Evolutionary conservation across 2,888 invertebrate species (phyloP), one percentile per base, ranked within the genome.

Genomic region (Koerneria pararmatus): DNA sequence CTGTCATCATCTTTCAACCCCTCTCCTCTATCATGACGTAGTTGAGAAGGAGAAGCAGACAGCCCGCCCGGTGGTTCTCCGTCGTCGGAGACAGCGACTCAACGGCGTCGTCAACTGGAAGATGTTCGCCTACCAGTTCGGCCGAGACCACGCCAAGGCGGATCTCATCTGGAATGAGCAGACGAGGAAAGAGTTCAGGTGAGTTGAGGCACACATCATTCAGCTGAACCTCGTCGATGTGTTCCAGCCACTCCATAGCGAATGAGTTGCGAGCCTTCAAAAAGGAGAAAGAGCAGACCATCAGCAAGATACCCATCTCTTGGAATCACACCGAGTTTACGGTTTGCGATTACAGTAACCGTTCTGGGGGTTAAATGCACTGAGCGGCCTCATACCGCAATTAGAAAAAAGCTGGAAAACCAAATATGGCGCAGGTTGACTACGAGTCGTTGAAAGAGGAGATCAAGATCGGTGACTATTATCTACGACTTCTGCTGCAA

Each of bases 311-410:
- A 3, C 78, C 84, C n/a, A 88, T 88, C 54, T 92, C 95, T 0
- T 99, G 98, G 98, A 99, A 99, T 87, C 93, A 97, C 86, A 89
- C 91, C 49, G 98, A 99, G 85, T 92, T 97, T 83, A 93, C 95
- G 87, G 86, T 86, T 24, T 62, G 2, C 19, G 49, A 57, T 6
- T 24, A 67, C 29, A 29, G 22, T 34, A 22, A n/a, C n/a, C n/a
- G n/a, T n/a, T n/a, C n/a, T n/a, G n/a, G n/a, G n/a, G n/a, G n/a
- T n/a, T n/a, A n/a, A n/a, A n/a, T n/a, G n/a, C n/a, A n/a, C n/a
- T n/a, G n/a, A n/a, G n/a, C n/a, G n/a, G n/a, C n/a, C n/a, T n/a
- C n/a, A n/a, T n/a, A n/a, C n/a, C n/a, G n/a, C n/a, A n/a, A n/a
- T n/a, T n/a, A n/a, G n/a, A n/a, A n/a, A n/a, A n/a, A n/a, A n/a